Percentiles rank a stretch among this genome's conserved stretches.
Evolutionary conservation across 2,797 vertebrate genomes (phyloP).

Genomic region (Brachyalestes nurse): DNA sequence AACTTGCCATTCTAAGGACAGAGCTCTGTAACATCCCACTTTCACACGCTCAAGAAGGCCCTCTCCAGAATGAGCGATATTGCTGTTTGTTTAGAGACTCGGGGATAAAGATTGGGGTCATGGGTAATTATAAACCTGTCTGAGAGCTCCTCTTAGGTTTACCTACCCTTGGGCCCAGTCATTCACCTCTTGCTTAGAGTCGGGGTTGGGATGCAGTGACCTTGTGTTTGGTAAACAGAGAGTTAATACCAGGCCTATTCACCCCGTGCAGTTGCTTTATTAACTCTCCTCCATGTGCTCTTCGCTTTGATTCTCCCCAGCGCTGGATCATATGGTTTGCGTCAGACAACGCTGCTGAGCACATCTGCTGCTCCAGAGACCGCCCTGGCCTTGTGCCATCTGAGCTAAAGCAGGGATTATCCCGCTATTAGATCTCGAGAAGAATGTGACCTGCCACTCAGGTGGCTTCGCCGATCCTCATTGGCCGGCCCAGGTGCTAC

Average conservation of each 20-base stretch:
- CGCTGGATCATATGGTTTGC: conserved; percentile 39
- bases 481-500: conserved; percentile 37
- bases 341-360: conserved; percentile 37
- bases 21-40: conserved; percentile 24
- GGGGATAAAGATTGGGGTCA: conserved; percentile 39
- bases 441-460: conserved; percentile 32
- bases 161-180: conserved; percentile 30
- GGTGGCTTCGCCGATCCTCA: conserved; percentile 27
- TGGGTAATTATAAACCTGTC: conserved; percentile 51
- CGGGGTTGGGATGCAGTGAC: conserved; percentile 23
- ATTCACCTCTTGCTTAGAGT: conserved; percentile 23
- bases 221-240: conserved; percentile 32
- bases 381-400: conserved; percentile 41
- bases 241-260: conserved; percentile 29
- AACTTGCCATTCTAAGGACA: conserved; percentile 17
- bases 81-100: conserved; percentile 62
- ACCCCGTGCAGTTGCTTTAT: conserved; percentile 35
- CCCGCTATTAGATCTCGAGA: conserved; percentile 34
- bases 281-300: conserved; percentile 38
- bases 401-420: conserved; percentile 44
- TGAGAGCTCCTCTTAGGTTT: conserved; percentile 19
- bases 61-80: conserved; percentile 71
- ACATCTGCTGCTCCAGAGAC: conserved; percentile 51
- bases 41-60: conserved; percentile 68
- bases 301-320: conserved; percentile 42